phyloP scores from a whole-genome alignment of 2,113 vertebrate species.

The Spea bombifrons region DNA sequence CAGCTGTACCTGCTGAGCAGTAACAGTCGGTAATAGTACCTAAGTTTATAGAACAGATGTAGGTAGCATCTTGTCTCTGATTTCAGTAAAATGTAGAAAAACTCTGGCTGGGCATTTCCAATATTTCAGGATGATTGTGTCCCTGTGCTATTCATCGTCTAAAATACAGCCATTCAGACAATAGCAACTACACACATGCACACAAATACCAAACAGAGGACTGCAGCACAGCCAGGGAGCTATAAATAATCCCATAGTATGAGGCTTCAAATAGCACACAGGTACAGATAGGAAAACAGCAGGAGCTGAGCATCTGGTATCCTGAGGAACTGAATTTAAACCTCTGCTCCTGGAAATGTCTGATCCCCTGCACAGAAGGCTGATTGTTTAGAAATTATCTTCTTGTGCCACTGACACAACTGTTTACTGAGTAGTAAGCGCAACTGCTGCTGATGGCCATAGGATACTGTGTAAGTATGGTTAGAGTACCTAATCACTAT shows the following conservation, averaged over 20 bases:
- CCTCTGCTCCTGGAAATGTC: constrained; percentile 34
- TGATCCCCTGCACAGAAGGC: constrained; percentile 31
- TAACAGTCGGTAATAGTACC: constrained; percentile 21
- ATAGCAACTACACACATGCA: constrained; percentile 18
- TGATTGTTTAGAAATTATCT: constrained; percentile 39
- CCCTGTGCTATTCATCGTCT: constrained; percentile 44
- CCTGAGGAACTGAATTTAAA: constrained; percentile 41
- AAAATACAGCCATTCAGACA: constrained; percentile 36
- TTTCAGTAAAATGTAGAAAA: constrained; percentile 34
- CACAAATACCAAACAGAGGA: constrained; percentile 17
- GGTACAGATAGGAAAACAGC: constrained; percentile 43
- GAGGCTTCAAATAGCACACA: constrained; percentile 40
- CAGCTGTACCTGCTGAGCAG: neutral
- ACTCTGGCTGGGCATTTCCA: constrained; percentile 30
- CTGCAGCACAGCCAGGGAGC: constrained; percentile 5
- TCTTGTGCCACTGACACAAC: constrained; percentile 31
- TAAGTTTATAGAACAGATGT: constrained; percentile 7
- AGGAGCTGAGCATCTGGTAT: constrained; percentile 41
- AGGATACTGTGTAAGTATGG: neutral
- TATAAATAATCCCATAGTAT: constrained; percentile 39
- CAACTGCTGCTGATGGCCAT: neutral
- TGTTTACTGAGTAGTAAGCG: constrained; percentile 27
- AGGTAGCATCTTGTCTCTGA: constrained; percentile 33
- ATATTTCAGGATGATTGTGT: constrained; percentile 44
- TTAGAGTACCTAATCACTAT: constrained; percentile 9